These are phyloP conservation scores for Astur gentilis DNA, from an alignment of 2,113 vertebrate species.

Conservation along the genomic window DNA sequence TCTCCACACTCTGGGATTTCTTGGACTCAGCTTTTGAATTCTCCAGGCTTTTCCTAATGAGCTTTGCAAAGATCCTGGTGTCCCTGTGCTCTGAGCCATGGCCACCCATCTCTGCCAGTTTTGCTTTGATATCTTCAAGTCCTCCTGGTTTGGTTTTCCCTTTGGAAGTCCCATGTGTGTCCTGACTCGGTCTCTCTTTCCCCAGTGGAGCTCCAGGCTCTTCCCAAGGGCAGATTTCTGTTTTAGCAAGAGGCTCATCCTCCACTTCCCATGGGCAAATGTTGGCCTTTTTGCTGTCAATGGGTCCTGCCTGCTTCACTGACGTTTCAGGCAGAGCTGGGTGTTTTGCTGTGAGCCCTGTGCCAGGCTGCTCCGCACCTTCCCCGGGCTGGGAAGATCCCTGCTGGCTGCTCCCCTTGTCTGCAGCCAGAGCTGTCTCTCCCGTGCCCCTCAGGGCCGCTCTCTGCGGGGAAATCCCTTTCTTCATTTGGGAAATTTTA, in stretches of 20 bases:
- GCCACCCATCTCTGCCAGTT: background rate
- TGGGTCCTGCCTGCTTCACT: background rate
- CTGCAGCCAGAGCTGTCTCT: background rate
- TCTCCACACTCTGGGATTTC: background rate
- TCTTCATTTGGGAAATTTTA: background rate
- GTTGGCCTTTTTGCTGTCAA: background rate
- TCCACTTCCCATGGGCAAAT: constrained; percentile 49
- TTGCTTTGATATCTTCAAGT: background rate
- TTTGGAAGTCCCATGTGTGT: rapidly evolving
- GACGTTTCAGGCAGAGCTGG: background rate
- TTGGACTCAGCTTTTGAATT: background rate
- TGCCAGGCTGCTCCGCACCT: background rate
- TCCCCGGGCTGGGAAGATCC: background rate
- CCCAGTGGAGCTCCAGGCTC: background rate
- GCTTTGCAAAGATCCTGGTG: background rate
- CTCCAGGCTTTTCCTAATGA: background rate
- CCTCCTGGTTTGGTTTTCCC: background rate
- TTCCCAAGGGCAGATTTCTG: constrained; percentile 55
- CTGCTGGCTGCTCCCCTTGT: background rate
- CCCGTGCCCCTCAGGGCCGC: rapidly evolving
- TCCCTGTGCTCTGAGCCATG: background rate
- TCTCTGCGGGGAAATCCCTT: background rate
- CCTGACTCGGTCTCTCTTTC: background rate
- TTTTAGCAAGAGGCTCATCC: background rate
- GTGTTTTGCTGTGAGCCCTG: background rate